Evolutionary conservation across 2,797 vertebrate species (phyloP), one percentile per base, ranked within the genome.

Genomic region (Glyptemys insculpta): DNA sequence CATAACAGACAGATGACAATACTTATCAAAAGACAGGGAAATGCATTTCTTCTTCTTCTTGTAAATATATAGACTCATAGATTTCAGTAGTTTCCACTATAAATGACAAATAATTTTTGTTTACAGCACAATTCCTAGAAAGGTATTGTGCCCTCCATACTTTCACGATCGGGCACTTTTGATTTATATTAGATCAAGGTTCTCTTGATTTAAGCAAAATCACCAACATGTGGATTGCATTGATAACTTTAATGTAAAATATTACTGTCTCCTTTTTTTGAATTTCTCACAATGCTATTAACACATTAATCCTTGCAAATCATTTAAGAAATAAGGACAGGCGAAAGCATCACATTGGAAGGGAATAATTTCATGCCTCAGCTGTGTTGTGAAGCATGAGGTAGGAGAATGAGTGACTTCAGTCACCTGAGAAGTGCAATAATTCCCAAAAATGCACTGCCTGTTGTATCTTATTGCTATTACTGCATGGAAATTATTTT

Each of bases 301-400:
- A 81, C 81, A 86, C 59, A 44, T 37, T 96, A 96, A 97, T 95
- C 96, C 95, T 97, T 93, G 94, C 92, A 92, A 97, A 95, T 93
- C 44, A 94, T 89, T 96, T 97, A 91, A 95, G 93, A 74, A 95
- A 79, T 79, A 81, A 87, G 81, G 93, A 15, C 49, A 87, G 91
- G 82, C 93, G 65, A 95, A 95, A 47, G 54, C 53, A 87, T 83
- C 12, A 11, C 68, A 80, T 6, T 90, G 89, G 50, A 96, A 95
- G 85, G 68, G 34, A 94, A 92, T 95, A 91, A 96, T 96, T 97
- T 97, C 92, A 95, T 96, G 92, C 87, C 84, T 96, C 88, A 74
- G 83, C 90, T 96, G 80, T 91, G 85, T 96, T 11, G 12, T 88
- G 91, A 96, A 96, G 95, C 95, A 94, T 81, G 81, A 89, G 85